phyloP scores from a whole-genome alignment of 2,797 vertebrate species.

The Gymnothorax javanicus region DNA sequence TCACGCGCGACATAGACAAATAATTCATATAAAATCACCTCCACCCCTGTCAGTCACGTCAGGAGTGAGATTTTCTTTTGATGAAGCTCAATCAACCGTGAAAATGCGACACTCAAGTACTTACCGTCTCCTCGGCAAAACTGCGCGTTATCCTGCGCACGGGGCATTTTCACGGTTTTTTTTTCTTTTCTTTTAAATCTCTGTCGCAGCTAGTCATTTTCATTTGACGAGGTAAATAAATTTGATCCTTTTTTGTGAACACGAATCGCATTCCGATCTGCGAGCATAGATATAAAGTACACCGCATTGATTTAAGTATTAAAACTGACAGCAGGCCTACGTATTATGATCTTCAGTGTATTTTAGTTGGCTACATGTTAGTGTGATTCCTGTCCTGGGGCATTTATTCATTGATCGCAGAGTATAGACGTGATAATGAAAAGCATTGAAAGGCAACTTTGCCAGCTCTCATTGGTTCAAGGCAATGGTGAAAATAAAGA shows the following conservation, averaged over 20 bases:
- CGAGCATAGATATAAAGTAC: neutral
- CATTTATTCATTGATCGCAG: neutral
- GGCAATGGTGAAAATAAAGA: neutral
- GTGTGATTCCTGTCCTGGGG: neutral
- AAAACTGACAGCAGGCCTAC: neutral
- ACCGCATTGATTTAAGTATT: neutral
- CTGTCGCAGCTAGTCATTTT: slow-evolving; percentile 1
- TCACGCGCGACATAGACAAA: slow-evolving; percentile 59
- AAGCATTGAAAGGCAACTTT: neutral
- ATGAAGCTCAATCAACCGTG: slow-evolving; percentile 63
- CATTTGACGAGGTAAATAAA: slow-evolving; percentile 40
- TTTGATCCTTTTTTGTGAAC: slow-evolving; percentile 1
- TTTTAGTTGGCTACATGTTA: neutral
- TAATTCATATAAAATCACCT: slow-evolving; percentile 57
- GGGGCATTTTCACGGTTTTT: neutral
- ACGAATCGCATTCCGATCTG: neutral
- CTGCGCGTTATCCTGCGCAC: neutral
- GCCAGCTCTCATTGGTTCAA: too few species aligned
- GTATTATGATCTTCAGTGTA: neutral
- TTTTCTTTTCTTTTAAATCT: too few species aligned
- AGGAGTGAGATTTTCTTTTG: slow-evolving; percentile 47
- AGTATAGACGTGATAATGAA: neutral
- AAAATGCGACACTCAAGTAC: slow-evolving; percentile 37
- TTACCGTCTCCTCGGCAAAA: neutral
- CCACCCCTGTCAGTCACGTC: slow-evolving; percentile 48